phyloP scores from a whole-genome alignment of 1,140 invertebrate species.

The Platyscapa corneri region DNA sequence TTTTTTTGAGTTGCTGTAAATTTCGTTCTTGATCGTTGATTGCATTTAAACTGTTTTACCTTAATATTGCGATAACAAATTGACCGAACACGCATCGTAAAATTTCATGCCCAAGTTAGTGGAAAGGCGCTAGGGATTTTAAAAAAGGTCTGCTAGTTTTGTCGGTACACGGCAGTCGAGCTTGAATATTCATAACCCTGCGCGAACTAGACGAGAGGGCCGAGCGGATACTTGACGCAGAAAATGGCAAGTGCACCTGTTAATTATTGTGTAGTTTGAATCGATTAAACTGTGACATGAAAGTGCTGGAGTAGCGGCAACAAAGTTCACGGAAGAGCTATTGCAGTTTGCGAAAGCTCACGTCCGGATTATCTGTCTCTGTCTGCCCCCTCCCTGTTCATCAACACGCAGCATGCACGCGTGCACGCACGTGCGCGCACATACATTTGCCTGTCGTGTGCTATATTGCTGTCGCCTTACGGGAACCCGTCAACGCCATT shows the following conservation, averaged over 20 bases:
- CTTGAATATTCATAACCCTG: neutral
- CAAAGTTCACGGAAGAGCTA: slow-evolving; percentile 41
- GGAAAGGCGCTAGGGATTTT: too few relatives aligned
- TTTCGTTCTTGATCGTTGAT: too few relatives aligned
- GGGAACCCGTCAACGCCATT: slow-evolving; percentile 39
- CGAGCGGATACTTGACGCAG: neutral
- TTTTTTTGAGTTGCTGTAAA: too few relatives aligned
- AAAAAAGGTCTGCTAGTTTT: too few relatives aligned
- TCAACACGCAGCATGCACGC: neutral
- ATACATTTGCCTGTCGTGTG: neutral
- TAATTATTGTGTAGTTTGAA: slow-evolving; percentile 45
- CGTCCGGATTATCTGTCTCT: neutral
- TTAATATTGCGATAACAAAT: too few relatives aligned
- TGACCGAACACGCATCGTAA: too few relatives aligned
- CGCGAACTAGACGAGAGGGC: neutral
- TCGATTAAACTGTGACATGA: slow-evolving; percentile 32
- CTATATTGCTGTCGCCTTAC: neutral
- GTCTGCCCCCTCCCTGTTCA: neutral
- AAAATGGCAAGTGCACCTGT: slow-evolving; percentile 20
- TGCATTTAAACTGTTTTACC: too few relatives aligned
- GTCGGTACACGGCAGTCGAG: neutral
- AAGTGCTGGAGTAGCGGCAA: neutral
- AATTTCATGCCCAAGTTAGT: too few relatives aligned
- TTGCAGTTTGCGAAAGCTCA: slow-evolving; percentile 37
- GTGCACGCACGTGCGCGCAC: too few relatives aligned